Conservation (phyloP, 2,888 invertebrate species). For the Pammene aurita region DNA sequence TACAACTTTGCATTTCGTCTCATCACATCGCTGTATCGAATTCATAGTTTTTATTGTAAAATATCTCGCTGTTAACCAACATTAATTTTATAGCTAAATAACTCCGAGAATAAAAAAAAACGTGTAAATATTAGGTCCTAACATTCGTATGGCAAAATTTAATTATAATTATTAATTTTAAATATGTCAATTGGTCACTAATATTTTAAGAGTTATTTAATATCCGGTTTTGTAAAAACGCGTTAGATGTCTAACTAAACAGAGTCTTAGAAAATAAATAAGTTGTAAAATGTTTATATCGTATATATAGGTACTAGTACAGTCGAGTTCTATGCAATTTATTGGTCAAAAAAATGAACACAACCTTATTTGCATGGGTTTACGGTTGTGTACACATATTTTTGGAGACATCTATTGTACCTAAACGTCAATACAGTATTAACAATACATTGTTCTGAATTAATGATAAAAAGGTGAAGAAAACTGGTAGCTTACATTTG, state of each 20-base stretch:
- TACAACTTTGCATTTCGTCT: conserved; percentile 17
- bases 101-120: conserved; percentile 37
- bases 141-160: conserved; percentile 47
- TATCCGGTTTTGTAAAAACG: not conserved
- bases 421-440: too few species aligned
- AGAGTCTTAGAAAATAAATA: not conserved
- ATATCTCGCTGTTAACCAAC: conserved; percentile 40
- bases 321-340: too few species aligned
- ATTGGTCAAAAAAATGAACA: too few species aligned
- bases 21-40: conserved; percentile 5
- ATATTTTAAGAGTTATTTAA: conserved; percentile 4
- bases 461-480: too few species aligned
- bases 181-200: conserved; percentile 12
- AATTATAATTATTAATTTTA: conserved; percentile 27
- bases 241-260: not conserved
- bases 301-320: too few species aligned
- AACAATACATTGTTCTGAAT: too few species aligned
- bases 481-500: too few species aligned
- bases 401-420: too few species aligned
- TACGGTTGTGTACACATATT: too few species aligned
- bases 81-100: conserved; percentile 31
- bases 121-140: conserved; percentile 50
- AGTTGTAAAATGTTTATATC: too few species aligned
- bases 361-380: too few species aligned
- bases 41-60: conserved; percentile 19